Base-by-base conservation (phyloP, 2,797 vertebrate genomes). In the Parambassis ranga region DNA sequence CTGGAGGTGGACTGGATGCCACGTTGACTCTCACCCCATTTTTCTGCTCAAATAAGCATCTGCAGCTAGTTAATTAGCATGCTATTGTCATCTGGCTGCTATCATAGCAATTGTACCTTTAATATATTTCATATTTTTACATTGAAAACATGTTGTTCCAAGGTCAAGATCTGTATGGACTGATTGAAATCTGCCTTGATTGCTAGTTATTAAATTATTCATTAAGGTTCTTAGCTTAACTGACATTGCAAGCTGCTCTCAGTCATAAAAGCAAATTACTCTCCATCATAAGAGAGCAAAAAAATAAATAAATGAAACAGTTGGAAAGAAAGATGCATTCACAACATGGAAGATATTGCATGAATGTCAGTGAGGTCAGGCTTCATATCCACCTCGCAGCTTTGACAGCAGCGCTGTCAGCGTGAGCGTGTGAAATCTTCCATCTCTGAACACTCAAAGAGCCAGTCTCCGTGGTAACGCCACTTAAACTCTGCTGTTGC, bases 401-500 rank as follows among this genome's bases (percentile, higher is more conserved):
- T 50, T 31, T 51, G 58, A 65, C 33, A 59, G 62, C 62, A 52
- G 37, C 26, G 0, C 52, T 35, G 47, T 48, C 37, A 75, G 30
- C 24, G 27, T 20, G 32, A 67, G 30, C 9, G 24, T 57, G 24
- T 41, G 22, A 44, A 81, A 63, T 63, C 68, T 77, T 79, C 52
- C 60, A 65, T 55, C 71, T 52, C 59, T 2, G 13, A 39, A 33
- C 68, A 63, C 20, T 31, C 2, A 2, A 1, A 41, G 46, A 52
- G 26, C 19, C 19, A 5, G 71, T 78, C 67, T 52, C 73, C 23
- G 24, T 77, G 69, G 71, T 58, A 73, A 87, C 75, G 10, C 26
- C 70, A 71, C 66, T 63, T 43, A 74, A 71, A 76, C 52, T 36
- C 36, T 24, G 68, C 50, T 37, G 71, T 74, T 77, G 65, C 64